A percentile compares a stretch with the other conserved stretches of the same genome.
phyloP scores from a whole-genome alignment of 2,113 vertebrate species.

The Sapayoa aenigma region DNA sequence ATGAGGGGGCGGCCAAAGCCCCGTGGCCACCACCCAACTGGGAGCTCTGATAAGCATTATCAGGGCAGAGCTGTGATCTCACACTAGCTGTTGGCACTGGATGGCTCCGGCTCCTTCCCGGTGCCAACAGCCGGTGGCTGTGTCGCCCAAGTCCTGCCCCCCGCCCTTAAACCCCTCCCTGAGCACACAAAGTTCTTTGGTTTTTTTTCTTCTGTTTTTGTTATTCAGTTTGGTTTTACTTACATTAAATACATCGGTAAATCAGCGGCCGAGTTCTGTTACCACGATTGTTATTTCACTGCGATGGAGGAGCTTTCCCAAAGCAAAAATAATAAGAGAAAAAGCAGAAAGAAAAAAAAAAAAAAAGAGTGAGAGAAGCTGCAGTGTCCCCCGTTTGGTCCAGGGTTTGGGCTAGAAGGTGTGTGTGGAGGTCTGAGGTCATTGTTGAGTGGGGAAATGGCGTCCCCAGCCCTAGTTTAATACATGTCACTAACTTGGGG shows the following conservation, averaged over 20 bases:
- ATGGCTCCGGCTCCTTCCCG: background rate
- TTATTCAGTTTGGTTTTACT: slow-evolving; percentile 57
- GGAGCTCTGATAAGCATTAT: background rate
- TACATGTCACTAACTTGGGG: background rate
- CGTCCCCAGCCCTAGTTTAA: background rate
- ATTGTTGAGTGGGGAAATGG: too few species aligned
- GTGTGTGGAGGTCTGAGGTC: background rate
- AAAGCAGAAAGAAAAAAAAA: background rate
- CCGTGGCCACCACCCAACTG: background rate
- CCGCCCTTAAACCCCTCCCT: background rate
- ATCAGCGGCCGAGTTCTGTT: slow-evolving; percentile 72
- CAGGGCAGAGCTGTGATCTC: background rate
- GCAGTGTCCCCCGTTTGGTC: slow-evolving; percentile 17
- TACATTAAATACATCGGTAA: slow-evolving; percentile 80
- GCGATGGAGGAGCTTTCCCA: slow-evolving; percentile 52
- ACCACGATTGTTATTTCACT: slow-evolving; percentile 72
- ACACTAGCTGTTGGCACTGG: background rate
- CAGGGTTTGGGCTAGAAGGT: background rate
- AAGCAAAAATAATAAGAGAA: slow-evolving; percentile 6
- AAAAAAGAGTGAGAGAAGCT: background rate
- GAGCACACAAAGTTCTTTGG: background rate
- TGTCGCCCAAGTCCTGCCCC: background rate
- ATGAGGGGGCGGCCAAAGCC: accelerated
- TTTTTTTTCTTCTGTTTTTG: background rate
- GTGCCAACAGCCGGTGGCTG: background rate